phyloP scores from a whole-genome alignment of 2,113 vertebrate species.

The Myotis davidii region DNA sequence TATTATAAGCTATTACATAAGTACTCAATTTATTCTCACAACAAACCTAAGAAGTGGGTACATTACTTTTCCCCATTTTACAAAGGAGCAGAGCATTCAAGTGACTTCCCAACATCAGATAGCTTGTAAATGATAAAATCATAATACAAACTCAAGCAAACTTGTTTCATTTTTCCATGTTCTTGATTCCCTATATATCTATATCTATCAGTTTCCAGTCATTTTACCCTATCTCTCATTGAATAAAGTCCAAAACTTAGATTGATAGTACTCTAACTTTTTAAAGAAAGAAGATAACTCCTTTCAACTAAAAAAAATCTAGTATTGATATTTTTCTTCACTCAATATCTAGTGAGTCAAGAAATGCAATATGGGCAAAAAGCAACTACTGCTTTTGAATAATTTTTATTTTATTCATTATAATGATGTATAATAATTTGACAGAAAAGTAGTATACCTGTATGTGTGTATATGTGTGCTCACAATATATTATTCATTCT shows the following conservation, averaged over 20 bases:
- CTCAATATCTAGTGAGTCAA: neutral
- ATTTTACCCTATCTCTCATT: neutral
- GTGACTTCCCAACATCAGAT: neutral
- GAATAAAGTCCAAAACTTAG: neutral
- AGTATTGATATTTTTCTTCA: too few species aligned
- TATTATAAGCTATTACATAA: neutral
- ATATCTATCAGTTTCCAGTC: neutral
- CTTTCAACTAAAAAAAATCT: neutral
- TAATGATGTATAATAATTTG: neutral
- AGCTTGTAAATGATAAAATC: neutral
- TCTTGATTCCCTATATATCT: neutral
- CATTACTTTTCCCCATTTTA: neutral
- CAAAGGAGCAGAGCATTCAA: neutral
- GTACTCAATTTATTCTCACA: neutral
- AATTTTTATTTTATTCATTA: neutral
- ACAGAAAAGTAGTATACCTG: neutral
- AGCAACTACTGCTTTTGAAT: neutral
- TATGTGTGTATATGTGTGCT: neutral
- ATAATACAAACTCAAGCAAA: neutral
- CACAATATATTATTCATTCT: slow-evolving; percentile 8
- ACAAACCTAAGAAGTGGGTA: neutral
- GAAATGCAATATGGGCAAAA: neutral
- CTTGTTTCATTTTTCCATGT: neutral
- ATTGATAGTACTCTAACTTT: neutral
- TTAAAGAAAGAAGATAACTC: neutral